Percentiles rank a stretch among this genome's conserved stretches.
phyloP scores from a whole-genome alignment of 2,888 invertebrate genomes.

The Agonopterix heracliana region DNA sequence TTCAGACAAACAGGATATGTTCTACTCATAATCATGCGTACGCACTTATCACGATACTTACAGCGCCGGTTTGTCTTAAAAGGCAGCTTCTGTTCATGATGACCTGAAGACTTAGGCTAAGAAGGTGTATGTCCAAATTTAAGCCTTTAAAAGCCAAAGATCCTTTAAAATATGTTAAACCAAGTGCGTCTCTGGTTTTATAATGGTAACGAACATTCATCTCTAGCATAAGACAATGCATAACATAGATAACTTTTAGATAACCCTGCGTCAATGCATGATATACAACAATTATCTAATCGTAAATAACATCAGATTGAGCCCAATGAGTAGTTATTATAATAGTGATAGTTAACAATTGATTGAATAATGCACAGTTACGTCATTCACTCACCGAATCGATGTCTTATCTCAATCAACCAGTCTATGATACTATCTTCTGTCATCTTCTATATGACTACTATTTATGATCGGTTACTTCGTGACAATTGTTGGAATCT shows the following conservation, averaged over 20 bases:
- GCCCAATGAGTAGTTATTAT: conserved; percentile 28
- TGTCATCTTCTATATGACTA: conserved; percentile 34
- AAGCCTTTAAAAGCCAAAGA: too few relatives aligned
- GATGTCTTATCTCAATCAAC: conserved; percentile 34
- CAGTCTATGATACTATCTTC: conserved; percentile 37
- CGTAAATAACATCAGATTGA: conserved; percentile 14
- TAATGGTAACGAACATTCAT: too few relatives aligned
- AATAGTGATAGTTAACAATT: conserved; percentile 30
- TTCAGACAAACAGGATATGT: too few relatives aligned
- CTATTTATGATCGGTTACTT: conserved; percentile 26
- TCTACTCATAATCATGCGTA: too few relatives aligned
- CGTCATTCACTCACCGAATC: conserved; percentile 36
- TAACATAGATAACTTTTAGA: conserved; percentile 6
- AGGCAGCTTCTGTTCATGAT: too few relatives aligned
- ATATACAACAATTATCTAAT: conserved; percentile 24
- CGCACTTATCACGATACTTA: too few relatives aligned
- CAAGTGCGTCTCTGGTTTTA: too few relatives aligned
- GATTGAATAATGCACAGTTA: conserved; percentile 38
- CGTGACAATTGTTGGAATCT: conserved; percentile 16
- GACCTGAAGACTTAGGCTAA: too few relatives aligned
- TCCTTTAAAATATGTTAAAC: too few relatives aligned
- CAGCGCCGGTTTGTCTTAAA: too few relatives aligned
- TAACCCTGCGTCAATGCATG: conserved; percentile 13
- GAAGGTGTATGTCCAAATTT: too few relatives aligned
- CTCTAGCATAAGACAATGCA: too few relatives aligned